Evolutionary conservation across 1,140 invertebrate species (phyloP).

Genomic region (Neodiprion lecontei): DNA sequence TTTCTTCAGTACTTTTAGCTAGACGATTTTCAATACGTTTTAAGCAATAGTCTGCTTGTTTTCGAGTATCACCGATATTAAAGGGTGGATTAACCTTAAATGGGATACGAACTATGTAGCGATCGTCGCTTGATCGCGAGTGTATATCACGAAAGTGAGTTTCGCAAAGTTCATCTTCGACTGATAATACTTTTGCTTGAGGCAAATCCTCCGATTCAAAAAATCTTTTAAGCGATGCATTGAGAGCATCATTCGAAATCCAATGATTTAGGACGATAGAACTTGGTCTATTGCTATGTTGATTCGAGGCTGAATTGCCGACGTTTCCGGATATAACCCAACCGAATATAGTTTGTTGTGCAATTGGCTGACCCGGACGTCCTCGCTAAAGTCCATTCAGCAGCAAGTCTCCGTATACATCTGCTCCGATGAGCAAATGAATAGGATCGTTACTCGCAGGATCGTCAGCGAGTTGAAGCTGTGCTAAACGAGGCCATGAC

Average conservation of each 20-base stretch:
- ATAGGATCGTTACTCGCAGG: not conserved
- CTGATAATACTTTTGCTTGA: not conserved
- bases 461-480: not conserved
- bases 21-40: not conserved
- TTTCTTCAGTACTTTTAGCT: not conserved
- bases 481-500: not conserved
- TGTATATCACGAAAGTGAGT: constrained; percentile 1
- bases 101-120: not conserved
- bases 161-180: constrained; percentile 21
- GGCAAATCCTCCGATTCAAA: constrained; percentile 23
- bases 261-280: constrained; percentile 9
- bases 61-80: not conserved
- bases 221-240: constrained; percentile 11
- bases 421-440: constrained; percentile 19
- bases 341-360: constrained; percentile 21
- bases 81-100: not conserved
- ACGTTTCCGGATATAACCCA: constrained; percentile 20
- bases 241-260: constrained; percentile 4
- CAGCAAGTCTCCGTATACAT: constrained; percentile 19
- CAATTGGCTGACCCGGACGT: constrained; percentile 4
- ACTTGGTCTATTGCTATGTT: not conserved
- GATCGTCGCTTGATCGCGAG: not conserved
- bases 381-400: constrained; percentile 17
- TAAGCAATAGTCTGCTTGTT: no score
- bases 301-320: not conserved